Percentiles rank a stretch among this genome's conserved stretches.
These are phyloP conservation scores for Heterodera schachtii DNA, from an alignment of 1,140 invertebrate genomes.

Conservation along the genomic window DNA sequence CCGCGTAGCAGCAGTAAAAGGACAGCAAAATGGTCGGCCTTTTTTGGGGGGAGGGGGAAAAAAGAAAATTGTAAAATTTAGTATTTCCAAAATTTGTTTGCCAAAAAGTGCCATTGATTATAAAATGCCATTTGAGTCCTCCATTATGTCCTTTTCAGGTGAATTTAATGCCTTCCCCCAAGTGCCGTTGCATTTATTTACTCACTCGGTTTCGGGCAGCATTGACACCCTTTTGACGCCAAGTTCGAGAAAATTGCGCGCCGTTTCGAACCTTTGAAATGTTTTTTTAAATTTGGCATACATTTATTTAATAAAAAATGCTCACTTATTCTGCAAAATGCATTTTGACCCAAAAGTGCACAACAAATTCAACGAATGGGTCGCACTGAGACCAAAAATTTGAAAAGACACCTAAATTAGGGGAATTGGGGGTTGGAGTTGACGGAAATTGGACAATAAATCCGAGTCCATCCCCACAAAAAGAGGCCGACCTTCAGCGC, in stretches of 20 bases:
- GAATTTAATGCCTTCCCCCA: too few species aligned
- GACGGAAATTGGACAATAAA: too few species aligned
- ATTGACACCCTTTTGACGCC: slow-evolving; percentile 56
- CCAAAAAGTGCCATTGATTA: too few species aligned
- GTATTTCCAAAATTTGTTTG: too few species aligned
- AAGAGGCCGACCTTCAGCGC: slow-evolving; percentile 54
- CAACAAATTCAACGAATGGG: slow-evolving; percentile 55
- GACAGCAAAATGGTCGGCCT: slow-evolving; percentile 35
- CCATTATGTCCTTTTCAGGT: too few species aligned
- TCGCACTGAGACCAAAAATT: slow-evolving; percentile 55
- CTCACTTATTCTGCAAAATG: slow-evolving; percentile 49
- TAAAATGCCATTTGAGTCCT: too few species aligned
- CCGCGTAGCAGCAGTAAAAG: slow-evolving; percentile 65
- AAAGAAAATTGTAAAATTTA: background rate
- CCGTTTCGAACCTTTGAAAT: slow-evolving; percentile 51
- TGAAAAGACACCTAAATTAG: slow-evolving; percentile 56
- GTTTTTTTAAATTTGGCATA: background rate
- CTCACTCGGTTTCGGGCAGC: slow-evolving; percentile 44
- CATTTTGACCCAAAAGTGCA: slow-evolving; percentile 60
- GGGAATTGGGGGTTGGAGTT: background rate
- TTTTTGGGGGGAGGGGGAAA: background rate
- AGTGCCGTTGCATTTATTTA: too few species aligned
- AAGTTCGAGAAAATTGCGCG: slow-evolving; percentile 56
- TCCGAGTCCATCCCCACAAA: background rate
- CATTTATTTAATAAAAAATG: background rate